Conservation (phyloP, 2,888 invertebrate species). For the Melangyna quadrimaculata region DNA sequence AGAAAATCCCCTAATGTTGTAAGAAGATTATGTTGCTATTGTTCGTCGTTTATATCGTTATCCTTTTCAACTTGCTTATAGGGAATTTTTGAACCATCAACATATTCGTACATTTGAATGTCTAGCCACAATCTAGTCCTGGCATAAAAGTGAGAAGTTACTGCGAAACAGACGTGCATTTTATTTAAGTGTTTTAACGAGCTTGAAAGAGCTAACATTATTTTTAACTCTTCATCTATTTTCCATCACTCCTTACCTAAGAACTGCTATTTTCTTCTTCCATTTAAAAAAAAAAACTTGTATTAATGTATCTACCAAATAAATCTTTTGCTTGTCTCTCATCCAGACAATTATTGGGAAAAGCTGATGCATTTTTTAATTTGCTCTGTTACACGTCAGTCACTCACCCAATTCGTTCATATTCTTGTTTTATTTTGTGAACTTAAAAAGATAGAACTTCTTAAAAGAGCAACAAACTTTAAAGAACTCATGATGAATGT, state of each 20-base stretch:
- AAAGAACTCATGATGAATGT: background rate
- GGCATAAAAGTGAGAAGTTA: too few relatives aligned
- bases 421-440: background rate
- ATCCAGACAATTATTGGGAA: background rate
- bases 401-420: background rate
- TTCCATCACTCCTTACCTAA: too few relatives aligned
- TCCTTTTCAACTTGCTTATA: slow-evolving; percentile 30
- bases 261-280: too few relatives aligned
- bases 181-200: too few relatives aligned
- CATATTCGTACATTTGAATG: too few relatives aligned
- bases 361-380: background rate
- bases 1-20: slow-evolving; percentile 42
- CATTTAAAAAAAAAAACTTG: background rate
- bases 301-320: background rate
- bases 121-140: too few relatives aligned
- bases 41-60: slow-evolving; percentile 56
- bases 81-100: too few relatives aligned
- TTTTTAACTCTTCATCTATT: too few relatives aligned
- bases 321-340: slow-evolving; percentile 16
- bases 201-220: too few relatives aligned
- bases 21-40: slow-evolving; percentile 40
- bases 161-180: too few relatives aligned
- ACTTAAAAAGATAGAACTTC: background rate
- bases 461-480: slow-evolving; percentile 5
- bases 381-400: background rate